phyloP scores from a whole-genome alignment of 2,113 vertebrate genomes.

The Pygoscelis adeliae region DNA sequence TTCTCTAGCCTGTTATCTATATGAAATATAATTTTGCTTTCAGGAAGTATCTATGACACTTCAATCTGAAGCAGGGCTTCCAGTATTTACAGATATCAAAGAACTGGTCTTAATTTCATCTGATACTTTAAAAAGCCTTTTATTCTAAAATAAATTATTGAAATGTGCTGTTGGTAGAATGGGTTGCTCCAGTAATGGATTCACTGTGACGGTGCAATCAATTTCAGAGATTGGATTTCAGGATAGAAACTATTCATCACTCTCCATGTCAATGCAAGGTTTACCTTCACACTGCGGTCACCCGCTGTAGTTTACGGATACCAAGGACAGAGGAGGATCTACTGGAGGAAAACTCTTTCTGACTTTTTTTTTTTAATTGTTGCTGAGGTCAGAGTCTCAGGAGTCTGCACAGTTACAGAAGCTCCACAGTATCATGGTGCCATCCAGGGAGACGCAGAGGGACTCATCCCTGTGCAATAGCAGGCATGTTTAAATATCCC shows the following conservation, averaged over 20 bases:
- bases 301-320: background rate
- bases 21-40: conserved; percentile 58
- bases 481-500: background rate
- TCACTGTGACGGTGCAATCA: conserved; percentile 64
- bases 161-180: conserved; percentile 56
- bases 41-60: conserved; percentile 52
- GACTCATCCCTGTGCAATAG: background rate
- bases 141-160: conserved; percentile 72
- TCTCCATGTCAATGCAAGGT: conserved; percentile 37
- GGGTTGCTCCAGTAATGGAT: conserved; percentile 62
- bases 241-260: conserved; percentile 64
- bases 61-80: conserved; percentile 38
- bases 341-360: background rate
- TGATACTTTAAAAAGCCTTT: conserved; percentile 71
- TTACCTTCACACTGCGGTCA: conserved; percentile 56
- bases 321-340: conserved; percentile 23
- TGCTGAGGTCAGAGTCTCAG: background rate
- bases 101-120: conserved; percentile 59
- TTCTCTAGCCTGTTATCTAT: conserved; percentile 18
- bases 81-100: conserved; percentile 69
- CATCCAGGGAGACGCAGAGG: background rate
- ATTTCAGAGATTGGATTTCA: conserved; percentile 70
- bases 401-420: background rate
- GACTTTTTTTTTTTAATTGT: background rate
- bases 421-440: background rate